phyloP scores from a whole-genome alignment of 2,797 vertebrate genomes.

The Peromyscus eremicus region DNA sequence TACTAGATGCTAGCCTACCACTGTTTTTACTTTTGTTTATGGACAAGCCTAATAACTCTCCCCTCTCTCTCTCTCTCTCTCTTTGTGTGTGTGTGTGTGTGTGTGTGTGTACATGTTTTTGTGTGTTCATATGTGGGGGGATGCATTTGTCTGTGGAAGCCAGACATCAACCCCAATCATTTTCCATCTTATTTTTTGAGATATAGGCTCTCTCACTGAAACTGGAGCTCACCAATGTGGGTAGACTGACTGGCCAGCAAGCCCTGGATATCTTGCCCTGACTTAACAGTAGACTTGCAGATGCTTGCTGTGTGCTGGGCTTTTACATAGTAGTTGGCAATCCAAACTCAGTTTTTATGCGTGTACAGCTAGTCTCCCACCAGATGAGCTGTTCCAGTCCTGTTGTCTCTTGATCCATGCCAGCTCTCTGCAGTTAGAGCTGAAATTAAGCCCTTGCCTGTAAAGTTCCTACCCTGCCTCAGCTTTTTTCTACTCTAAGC shows the following conservation, averaged over 20 bases:
- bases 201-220: too few relatives aligned
- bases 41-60: neutral
- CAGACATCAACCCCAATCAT: neutral
- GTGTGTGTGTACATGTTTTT: neutral
- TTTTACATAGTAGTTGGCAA: rapidly evolving
- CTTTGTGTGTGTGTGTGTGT: neutral
- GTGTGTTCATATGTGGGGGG: neutral
- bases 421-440: neutral
- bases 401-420: neutral
- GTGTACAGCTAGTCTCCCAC: too few relatives aligned
- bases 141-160: neutral
- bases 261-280: neutral
- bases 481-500: neutral
- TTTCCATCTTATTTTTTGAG: neutral
- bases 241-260: neutral
- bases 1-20: neutral
- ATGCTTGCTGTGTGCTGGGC: neutral
- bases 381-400: neutral
- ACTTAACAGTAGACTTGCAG: neutral
- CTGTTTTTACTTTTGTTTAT: neutral
- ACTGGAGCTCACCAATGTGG: neutral
- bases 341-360: neutral
- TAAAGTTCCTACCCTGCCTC: neutral
- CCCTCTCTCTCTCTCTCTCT: too few relatives aligned
- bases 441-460: neutral